Evolutionary conservation across 2,113 vertebrate species (phyloP).

Genomic region (Melanostigma gelatinosum): DNA sequence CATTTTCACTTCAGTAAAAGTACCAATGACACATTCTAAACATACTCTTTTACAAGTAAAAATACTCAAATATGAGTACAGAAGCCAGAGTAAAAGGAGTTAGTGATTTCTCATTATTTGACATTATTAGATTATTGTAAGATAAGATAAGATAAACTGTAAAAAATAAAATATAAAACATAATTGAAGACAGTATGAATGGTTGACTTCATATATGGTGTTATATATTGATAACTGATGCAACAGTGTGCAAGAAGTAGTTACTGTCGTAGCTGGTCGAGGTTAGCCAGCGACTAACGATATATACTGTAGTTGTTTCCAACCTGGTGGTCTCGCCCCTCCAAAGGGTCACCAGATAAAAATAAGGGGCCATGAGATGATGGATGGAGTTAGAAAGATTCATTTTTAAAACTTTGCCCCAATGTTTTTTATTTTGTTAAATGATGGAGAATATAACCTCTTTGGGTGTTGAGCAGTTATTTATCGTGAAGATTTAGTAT

Average conservation of each 20-base stretch:
- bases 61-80: too few relatives aligned
- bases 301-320: background rate
- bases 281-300: background rate
- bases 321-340: background rate
- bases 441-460: background rate
- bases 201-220: background rate
- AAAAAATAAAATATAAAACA: too few relatives aligned
- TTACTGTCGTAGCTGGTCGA: background rate
- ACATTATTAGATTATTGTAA: background rate
- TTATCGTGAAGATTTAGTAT: background rate
- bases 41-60: background rate
- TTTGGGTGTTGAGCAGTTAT: background rate
- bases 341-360: background rate
- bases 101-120: background rate
- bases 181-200: background rate
- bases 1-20: background rate
- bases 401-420: background rate
- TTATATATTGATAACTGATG: background rate
- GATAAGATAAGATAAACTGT: background rate
- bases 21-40: background rate
- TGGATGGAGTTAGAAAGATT: background rate
- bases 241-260: background rate
- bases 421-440: background rate
- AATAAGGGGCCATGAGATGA: background rate
- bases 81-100: background rate